Base-by-base conservation (phyloP, 2,113 vertebrate species). In the Mesembrinibis cayennensis region DNA sequence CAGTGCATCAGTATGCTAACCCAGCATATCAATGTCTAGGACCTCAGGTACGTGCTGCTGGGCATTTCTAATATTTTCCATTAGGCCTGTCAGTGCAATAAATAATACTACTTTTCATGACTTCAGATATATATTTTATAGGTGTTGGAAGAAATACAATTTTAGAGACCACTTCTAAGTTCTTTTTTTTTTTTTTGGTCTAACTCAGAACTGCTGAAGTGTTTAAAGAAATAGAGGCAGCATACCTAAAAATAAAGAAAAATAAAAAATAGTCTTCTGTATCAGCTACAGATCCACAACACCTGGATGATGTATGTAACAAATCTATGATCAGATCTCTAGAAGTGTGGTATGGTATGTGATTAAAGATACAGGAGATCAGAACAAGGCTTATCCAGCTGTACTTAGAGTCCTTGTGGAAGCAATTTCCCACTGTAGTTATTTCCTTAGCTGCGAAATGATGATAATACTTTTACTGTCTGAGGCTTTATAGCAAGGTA, bases 401-500 rank as follows among this genome's bases (percentile, higher is more conserved):
- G 50, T 61, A 42, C 55, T 80, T 29, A 2, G 20, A 78, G 76
- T 56, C 77, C 86, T 77, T 58, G 47, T 73, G 87, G 56, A 82
- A 93, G 61, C 18, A 34, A 27, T 77, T 92, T 77, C 55, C 50
- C 22, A 36, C 77, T 71, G 20, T 16, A 36, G 58, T 32, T 79
- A 23, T 87, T 96, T 79, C 61, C 44, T 74, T 87, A 52, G 6
- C 5, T 85, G 69, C 67, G 45, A 82, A 84, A 89, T 40, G 38
- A 70, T 45, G 53, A 44, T 84, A 52, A 86, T 56, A n/a, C 52
- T 74, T 78, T 8, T 22, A 21, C 42, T 47, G 6, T 82, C 76
- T 32, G 61, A 90, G 40, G 40, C 49, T 67, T 96, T 89, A 71
- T 18, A 87, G 58, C 91, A 85, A 92, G 87, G 84, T 94, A 87